Conservation (phyloP, 2,797 vertebrate species). For the Telmatherina bonti region DNA sequence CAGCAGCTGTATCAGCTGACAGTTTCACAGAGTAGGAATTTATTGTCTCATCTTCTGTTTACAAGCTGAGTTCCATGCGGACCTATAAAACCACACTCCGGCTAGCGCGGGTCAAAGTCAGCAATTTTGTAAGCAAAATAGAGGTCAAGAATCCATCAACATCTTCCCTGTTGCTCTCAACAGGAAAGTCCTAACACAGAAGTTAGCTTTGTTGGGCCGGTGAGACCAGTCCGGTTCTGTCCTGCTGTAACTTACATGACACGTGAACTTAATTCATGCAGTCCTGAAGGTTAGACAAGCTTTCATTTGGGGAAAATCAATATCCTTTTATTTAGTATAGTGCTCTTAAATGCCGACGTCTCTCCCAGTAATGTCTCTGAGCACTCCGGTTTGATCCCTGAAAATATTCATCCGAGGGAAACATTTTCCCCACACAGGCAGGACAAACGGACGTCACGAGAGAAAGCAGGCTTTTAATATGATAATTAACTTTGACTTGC, state of each 20-base stretch:
- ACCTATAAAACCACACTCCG: slow-evolving; percentile 70
- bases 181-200: slow-evolving; percentile 59
- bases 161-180: slow-evolving; percentile 42
- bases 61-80: slow-evolving; percentile 61
- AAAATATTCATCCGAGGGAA: slow-evolving; percentile 64
- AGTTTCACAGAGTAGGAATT: slow-evolving; percentile 75
- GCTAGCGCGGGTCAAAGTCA: slow-evolving; percentile 72
- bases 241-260: slow-evolving; percentile 44
- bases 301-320: slow-evolving; percentile 67
- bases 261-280: slow-evolving; percentile 48
- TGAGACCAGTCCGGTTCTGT: background rate
- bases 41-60: slow-evolving; percentile 76
- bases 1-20: slow-evolving; percentile 64
- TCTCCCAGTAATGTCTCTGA: slow-evolving; percentile 50
- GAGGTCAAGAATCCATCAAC: slow-evolving; percentile 60
- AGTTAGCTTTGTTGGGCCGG: slow-evolving; percentile 37
- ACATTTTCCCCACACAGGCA: slow-evolving; percentile 55
- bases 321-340: slow-evolving; percentile 71
- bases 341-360: slow-evolving; percentile 66
- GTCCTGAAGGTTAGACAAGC: slow-evolving; percentile 63
- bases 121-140: slow-evolving; percentile 76
- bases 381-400: slow-evolving; percentile 60
- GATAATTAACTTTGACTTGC: slow-evolving; percentile 75
- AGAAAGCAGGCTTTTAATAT: slow-evolving; percentile 75
- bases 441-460: slow-evolving; percentile 69